Evolutionary conservation across 2,888 invertebrate species (phyloP).

Genomic region (Xestoiulus laeticollis): DNA sequence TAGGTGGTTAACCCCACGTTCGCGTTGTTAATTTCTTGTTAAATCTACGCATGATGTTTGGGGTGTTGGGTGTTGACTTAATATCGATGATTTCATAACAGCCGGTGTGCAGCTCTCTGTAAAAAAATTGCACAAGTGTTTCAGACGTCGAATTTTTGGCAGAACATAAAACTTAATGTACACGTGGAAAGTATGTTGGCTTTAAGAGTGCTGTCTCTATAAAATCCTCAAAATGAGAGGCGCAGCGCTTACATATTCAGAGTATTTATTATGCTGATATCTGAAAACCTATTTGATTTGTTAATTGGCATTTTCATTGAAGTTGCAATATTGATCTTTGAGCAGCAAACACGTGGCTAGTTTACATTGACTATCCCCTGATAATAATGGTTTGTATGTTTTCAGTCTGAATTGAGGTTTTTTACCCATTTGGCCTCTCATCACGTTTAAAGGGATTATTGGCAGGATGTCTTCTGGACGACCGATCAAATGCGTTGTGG

Average conservation of each 20-base stretch:
- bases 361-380: too few relatives aligned
- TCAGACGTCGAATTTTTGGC: not conserved
- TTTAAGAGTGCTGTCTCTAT: too few relatives aligned
- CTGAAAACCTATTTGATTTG: not conserved
- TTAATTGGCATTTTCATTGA: not conserved
- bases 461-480: conserved; percentile 61
- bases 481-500: conserved; percentile 71
- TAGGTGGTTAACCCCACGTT: not conserved
- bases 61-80: not conserved
- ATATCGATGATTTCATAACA: not conserved
- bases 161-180: not conserved
- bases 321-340: not conserved
- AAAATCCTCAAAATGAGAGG: too few relatives aligned
- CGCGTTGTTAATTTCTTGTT: not conserved
- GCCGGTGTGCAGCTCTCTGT: not conserved
- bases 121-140: not conserved
- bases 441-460: not conserved
- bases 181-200: not conserved
- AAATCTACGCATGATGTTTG: not conserved
- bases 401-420: not conserved
- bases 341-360: too few relatives aligned
- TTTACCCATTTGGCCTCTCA: not conserved
- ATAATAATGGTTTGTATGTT: too few relatives aligned
- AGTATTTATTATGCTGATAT: too few relatives aligned
- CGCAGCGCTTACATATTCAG: too few relatives aligned